Evolutionary conservation across 2,113 vertebrate species (phyloP).

Genomic region (human (Homo sapiens)): DNA sequence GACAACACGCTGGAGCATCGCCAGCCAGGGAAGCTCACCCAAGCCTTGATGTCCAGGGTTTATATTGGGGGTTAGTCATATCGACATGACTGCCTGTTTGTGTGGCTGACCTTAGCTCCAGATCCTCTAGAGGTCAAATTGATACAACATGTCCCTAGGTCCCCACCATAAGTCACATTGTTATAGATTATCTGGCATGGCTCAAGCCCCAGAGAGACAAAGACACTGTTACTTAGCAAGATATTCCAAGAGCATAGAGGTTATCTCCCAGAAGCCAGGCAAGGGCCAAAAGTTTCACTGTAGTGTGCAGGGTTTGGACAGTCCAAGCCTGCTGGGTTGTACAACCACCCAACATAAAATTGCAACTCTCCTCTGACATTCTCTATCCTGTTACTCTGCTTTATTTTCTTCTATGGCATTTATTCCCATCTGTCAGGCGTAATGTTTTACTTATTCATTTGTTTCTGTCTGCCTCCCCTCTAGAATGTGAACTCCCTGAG

Average conservation of each 20-base stretch:
- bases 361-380: neutral
- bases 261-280: neutral
- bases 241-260: neutral
- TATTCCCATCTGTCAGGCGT: neutral
- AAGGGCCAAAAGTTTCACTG: neutral
- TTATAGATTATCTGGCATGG: neutral
- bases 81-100: neutral
- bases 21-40: neutral
- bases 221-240: neutral
- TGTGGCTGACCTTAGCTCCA: neutral
- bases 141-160: too few species aligned
- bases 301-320: neutral
- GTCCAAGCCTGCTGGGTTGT: neutral
- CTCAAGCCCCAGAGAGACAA: neutral
- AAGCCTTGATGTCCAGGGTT: neutral
- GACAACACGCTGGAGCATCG: rapidly evolving
- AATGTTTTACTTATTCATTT: neutral
- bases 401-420: neutral
- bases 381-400: neutral
- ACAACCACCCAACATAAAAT: neutral
- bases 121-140: neutral
- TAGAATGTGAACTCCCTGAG: neutral
- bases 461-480: neutral
- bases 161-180: neutral
- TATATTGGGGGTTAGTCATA: neutral